Evolutionary conservation across 2,888 invertebrate species (phyloP).

Genomic region (Sycophila texana): DNA sequence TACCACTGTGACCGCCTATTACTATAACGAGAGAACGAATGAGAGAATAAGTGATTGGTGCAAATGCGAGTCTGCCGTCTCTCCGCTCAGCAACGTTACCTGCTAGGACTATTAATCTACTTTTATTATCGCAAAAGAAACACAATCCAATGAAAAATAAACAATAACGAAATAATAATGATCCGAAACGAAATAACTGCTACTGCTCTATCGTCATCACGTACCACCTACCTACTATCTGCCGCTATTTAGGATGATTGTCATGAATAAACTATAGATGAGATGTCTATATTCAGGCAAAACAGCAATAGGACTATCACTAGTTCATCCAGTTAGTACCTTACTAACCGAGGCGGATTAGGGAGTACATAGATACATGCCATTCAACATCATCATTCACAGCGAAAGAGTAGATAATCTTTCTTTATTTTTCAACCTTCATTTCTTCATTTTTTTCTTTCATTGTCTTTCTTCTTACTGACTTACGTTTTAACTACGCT

Average conservation of each 20-base stretch:
- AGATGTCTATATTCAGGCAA: conserved; percentile 71
- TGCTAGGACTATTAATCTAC: conserved; percentile 69
- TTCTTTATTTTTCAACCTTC: conserved; percentile 52
- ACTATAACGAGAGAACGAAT: conserved; percentile 22
- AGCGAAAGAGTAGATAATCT: conserved; percentile 58
- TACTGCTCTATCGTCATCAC: conserved; percentile 68
- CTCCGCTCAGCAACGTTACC: conserved; percentile 70
- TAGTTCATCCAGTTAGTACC: conserved; percentile 75
- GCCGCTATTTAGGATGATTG: conserved; percentile 74
- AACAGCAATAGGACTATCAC: conserved; percentile 73
- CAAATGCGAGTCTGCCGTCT: conserved; percentile 51
- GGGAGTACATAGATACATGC: conserved; percentile 74
- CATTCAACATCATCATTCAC: conserved; percentile 48
- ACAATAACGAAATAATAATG: conserved; percentile 10
- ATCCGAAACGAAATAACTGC: conserved; percentile 55
- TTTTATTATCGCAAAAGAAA: conserved; percentile 58
- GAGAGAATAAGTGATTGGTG: conserved; percentile 14
- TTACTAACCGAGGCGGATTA: conserved; percentile 74
- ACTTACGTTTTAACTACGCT: conserved; percentile 28
- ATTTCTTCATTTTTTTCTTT: conserved; percentile 34
- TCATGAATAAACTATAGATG: conserved; percentile 70
- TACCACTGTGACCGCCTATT: conserved; percentile 53
- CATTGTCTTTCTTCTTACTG: conserved; percentile 25
- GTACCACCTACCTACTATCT: conserved; percentile 67
- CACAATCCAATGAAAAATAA: conserved; percentile 10